Evolutionary conservation across 2,113 vertebrate genomes (phyloP).

Genomic region (Zootoca vivipara): DNA sequence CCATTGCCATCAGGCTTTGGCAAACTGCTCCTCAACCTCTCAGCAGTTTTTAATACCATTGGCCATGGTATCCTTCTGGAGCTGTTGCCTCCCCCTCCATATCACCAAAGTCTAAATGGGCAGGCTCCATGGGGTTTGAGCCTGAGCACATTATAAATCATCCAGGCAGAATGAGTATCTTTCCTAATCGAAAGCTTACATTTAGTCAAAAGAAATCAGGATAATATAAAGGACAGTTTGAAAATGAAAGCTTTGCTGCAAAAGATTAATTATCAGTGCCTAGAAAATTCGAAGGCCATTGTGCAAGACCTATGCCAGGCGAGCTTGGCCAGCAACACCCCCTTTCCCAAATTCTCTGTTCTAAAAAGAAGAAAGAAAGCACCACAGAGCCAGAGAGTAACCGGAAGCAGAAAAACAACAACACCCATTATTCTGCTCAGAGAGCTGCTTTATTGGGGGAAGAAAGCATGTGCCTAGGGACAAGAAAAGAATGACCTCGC

Average conservation of each 20-base stretch:
- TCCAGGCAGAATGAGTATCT: slow-evolving; percentile 13
- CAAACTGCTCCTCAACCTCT: no score
- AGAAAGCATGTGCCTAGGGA: neutral
- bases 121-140: neutral
- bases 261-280: neutral
- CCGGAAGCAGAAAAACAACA: no score
- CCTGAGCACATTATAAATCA: neutral
- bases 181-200: slow-evolving; percentile 23
- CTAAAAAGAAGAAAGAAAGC: neutral
- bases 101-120: neutral
- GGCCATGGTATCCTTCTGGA: no score
- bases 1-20: no score
- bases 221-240: slow-evolving; percentile 14
- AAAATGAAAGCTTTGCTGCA: slow-evolving; percentile 17
- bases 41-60: no score
- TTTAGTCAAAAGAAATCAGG: neutral
- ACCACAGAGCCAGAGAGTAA: neutral
- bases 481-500: neutral
- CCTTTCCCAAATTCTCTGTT: no score
- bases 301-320: neutral
- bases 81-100: no score
- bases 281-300: neutral
- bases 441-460: neutral
- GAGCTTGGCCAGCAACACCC: neutral
- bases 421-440: neutral